Conservation (phyloP, 53 echinoderm and acorn worm species). For the Patiria pectinifera region DNA sequence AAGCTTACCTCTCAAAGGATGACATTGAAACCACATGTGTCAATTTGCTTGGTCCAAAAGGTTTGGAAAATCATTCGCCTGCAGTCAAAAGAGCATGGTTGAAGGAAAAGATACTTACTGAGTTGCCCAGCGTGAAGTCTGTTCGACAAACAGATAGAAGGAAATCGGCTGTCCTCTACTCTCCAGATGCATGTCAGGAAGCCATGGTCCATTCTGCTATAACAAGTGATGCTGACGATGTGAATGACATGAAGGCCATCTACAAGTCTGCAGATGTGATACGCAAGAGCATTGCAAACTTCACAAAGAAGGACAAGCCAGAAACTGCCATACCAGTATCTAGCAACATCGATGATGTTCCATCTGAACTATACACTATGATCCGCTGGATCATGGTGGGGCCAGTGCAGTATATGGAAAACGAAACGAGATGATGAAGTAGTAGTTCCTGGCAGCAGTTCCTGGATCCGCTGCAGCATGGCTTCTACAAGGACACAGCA, state of each 20-base stretch:
- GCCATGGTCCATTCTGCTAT: slow-evolving; percentile 54
- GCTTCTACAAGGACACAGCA: too few relatives aligned
- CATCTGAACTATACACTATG: slow-evolving; percentile 60
- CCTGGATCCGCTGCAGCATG: too few relatives aligned
- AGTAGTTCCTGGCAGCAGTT: too few relatives aligned
- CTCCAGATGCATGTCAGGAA: slow-evolving; percentile 50
- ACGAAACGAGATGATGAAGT: slow-evolving; percentile 36
- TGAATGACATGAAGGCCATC: slow-evolving; percentile 42
- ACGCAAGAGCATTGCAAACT: slow-evolving; percentile 48
- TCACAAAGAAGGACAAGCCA: slow-evolving; percentile 42
- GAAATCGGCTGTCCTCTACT: slow-evolving; percentile 54
- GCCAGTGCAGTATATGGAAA: slow-evolving; percentile 53
- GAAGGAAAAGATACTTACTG: slow-evolving; percentile 43
- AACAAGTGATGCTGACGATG: slow-evolving; percentile 44
- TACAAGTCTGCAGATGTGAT: slow-evolving; percentile 46
- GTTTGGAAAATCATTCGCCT: slow-evolving; percentile 50
- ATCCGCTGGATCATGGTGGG: slow-evolving; percentile 70
- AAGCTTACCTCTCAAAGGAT: slow-evolving; percentile 62
- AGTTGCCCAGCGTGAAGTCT: slow-evolving; percentile 49
- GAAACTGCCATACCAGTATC: slow-evolving; percentile 45
- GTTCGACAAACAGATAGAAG: slow-evolving; percentile 35
- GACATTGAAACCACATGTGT: slow-evolving; percentile 62
- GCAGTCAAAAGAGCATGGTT: slow-evolving; percentile 24
- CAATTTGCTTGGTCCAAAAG: slow-evolving; percentile 55
- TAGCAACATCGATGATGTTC: slow-evolving; percentile 65